Percentiles rank a stretch among this genome's conserved stretches.
phyloP scores from a whole-genome alignment of 2,113 vertebrate genomes.

The Sander lucioperca region DNA sequence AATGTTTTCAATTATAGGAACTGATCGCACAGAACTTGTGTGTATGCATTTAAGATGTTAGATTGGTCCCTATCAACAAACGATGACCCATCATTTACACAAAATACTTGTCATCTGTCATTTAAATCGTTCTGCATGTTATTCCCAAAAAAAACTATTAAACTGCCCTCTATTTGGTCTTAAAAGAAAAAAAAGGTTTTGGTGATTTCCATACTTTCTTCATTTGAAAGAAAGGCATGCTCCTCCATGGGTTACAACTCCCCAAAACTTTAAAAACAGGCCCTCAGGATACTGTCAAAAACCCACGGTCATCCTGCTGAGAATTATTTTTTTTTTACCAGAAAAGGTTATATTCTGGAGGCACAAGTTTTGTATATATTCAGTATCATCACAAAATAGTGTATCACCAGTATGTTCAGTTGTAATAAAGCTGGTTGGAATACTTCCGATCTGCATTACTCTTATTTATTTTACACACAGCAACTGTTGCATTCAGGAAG shows the following conservation, averaged over 20 bases:
- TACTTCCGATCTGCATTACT: neutral
- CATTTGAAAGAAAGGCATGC: neutral
- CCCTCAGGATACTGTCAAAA: neutral
- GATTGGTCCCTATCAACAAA: too few species aligned
- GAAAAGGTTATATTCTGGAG: neutral
- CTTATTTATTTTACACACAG: constrained; percentile 6
- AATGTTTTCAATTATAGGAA: neutral
- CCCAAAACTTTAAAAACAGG: neutral
- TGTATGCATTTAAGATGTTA: neutral
- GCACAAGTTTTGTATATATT: too few species aligned
- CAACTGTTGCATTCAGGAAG: constrained; percentile 14
- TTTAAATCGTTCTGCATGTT: too few species aligned
- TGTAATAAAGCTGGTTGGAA: constrained; percentile 22
- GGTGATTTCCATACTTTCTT: neutral
- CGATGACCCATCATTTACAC: too few species aligned
- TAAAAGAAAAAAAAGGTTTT: too few species aligned
- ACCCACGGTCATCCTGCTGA: neutral
- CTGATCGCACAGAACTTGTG: neutral
- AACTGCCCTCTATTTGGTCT: too few species aligned
- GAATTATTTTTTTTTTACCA: neutral
- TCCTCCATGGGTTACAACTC: neutral
- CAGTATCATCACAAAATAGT: too few species aligned
- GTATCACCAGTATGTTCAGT: neutral
- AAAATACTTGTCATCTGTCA: too few species aligned
- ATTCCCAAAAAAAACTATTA: too few species aligned